These are phyloP conservation scores for Haplochromis burtoni DNA, from an alignment of 2,113 vertebrate genomes.

Conservation along the genomic window DNA sequence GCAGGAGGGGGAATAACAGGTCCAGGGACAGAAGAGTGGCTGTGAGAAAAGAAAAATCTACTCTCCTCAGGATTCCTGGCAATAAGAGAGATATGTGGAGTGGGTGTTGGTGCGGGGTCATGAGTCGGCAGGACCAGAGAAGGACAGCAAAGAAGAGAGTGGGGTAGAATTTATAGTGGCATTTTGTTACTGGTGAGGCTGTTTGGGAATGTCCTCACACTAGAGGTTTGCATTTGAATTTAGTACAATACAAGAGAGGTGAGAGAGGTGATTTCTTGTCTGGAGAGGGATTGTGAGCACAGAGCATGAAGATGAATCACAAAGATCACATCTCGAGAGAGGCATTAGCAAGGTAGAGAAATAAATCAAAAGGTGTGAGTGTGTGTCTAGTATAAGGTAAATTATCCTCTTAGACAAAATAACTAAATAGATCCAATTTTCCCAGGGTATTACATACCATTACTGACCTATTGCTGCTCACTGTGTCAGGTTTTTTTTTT, in stretches of 20 bases:
- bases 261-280: slow-evolving; percentile 12
- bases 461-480: neutral
- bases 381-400: slow-evolving; percentile 15
- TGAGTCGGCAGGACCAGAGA: slow-evolving; percentile 5
- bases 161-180: slow-evolving; percentile 41
- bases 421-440: slow-evolving; percentile 12
- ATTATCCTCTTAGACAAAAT: slow-evolving; percentile 13
- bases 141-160: slow-evolving; percentile 4
- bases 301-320: slow-evolving; percentile 38
- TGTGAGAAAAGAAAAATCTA: slow-evolving; percentile 50
- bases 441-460: neutral
- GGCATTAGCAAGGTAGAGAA: neutral
- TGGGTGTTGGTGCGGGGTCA: slow-evolving; percentile 31
- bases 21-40: slow-evolving; percentile 37
- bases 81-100: slow-evolving; percentile 23
- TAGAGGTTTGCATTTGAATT: slow-evolving; percentile 52
- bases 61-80: slow-evolving; percentile 35
- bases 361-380: slow-evolving; percentile 34
- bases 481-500: neutral
- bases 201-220: slow-evolving; percentile 19
- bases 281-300: neutral
- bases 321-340: neutral
- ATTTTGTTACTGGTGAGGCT: slow-evolving; percentile 24
- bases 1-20: slow-evolving; percentile 50
- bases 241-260: slow-evolving; percentile 23